phyloP scores from a whole-genome alignment of 2,888 invertebrate species.

The Strigamia crassipes region DNA sequence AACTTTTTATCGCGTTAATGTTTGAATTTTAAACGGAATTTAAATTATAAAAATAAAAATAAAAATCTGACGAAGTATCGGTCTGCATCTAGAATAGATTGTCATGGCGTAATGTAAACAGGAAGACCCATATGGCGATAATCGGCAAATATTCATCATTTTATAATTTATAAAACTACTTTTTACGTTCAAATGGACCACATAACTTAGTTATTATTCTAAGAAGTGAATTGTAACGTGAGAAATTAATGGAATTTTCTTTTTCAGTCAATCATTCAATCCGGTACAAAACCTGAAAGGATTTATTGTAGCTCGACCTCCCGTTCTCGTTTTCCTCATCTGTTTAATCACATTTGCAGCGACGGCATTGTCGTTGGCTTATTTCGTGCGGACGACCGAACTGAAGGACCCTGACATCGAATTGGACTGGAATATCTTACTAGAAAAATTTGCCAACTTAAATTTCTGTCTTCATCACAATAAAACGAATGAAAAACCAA shows the following conservation, averaged over 20 bases:
- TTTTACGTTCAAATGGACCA: not conserved
- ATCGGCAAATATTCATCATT: no score
- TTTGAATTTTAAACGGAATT: no score
- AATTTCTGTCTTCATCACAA: constrained; percentile 56
- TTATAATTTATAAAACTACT: no score
- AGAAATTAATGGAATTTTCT: not conserved
- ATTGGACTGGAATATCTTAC: constrained; percentile 56
- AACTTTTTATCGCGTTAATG: no score
- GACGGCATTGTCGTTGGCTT: constrained; percentile 57
- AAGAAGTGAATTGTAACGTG: not conserved
- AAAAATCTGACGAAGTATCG: no score
- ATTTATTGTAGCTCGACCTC: constrained; percentile 57
- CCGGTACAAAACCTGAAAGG: constrained; percentile 57
- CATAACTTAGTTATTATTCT: not conserved
- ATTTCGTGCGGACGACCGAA: constrained; percentile 57
- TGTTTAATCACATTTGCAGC: constrained; percentile 58
- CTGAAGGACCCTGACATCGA: constrained; percentile 57
- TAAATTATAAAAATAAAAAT: no score
- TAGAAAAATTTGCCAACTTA: constrained; percentile 56
- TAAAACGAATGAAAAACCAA: constrained; percentile 39
- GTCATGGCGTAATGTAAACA: no score
- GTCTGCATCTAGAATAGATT: no score
- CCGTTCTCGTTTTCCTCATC: constrained; percentile 59
- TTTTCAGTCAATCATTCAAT: constrained; percentile 49
- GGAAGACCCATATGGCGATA: no score